Conservation (phyloP, 2,113 vertebrate genomes). For the Isurus oxyrinchus region DNA sequence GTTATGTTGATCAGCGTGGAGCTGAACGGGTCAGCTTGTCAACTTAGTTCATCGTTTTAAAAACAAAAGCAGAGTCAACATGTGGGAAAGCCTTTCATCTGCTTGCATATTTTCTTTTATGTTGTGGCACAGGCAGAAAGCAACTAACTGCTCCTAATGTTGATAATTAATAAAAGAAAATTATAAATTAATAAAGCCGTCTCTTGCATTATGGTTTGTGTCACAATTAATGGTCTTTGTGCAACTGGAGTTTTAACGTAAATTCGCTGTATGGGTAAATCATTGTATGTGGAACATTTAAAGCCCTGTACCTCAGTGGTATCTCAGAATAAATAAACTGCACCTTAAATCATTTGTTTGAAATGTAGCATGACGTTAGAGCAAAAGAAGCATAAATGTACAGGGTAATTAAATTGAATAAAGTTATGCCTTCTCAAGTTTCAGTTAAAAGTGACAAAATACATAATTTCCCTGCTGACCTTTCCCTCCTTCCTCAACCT, state of each 20-base stretch:
- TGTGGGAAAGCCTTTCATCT: not conserved
- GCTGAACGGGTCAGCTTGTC: not conserved
- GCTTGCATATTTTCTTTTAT: not conserved
- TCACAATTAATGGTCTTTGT: slow-evolving; percentile 29
- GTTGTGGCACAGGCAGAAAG: not conserved
- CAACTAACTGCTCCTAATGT: not conserved
- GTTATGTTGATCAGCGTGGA: not conserved
- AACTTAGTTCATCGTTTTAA: not conserved
- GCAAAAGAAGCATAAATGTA: not conserved
- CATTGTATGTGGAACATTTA: not conserved
- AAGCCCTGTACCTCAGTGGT: not conserved
- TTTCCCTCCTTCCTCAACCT: not conserved
- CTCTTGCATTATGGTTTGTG: not conserved
- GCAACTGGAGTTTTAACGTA: not conserved
- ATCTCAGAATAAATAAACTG: not conserved
- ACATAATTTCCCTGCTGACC: not conserved
- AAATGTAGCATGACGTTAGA: not conserved
- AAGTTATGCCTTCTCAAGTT: not conserved
- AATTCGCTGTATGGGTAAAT: slow-evolving; percentile 15
- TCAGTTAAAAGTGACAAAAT: not conserved
- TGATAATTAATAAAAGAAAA: slow-evolving; percentile 23
- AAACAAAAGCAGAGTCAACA: not conserved
- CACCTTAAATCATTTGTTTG: not conserved
- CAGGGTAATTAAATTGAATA: not conserved
- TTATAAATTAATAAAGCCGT: not conserved